Evolutionary conservation across 1,140 invertebrate genomes (phyloP).

Genomic region (Thalassaphorura encarpata): DNA sequence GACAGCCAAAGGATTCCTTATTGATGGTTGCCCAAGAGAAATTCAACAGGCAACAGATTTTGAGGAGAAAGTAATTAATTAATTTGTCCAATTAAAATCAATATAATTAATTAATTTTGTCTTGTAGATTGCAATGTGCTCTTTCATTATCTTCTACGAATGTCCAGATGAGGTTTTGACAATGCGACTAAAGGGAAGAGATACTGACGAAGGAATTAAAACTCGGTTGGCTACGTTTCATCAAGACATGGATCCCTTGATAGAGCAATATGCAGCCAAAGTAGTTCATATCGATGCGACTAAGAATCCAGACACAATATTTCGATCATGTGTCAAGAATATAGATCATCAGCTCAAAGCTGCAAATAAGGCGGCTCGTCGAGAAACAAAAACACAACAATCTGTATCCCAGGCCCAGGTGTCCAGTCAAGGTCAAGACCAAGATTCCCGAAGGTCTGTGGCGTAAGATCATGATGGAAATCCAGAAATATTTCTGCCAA

Average conservation of each 20-base stretch:
- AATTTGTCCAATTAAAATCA: not conserved
- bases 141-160: conserved; percentile 70
- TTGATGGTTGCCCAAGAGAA: conserved; percentile 93
- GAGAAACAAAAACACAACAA: not conserved
- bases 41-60: conserved; percentile 79
- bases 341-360: conserved; percentile 8
- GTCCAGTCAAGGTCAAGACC: too few relatives aligned
- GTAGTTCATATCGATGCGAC: conserved; percentile 23
- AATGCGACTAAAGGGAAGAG: conserved; percentile 71
- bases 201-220: conserved; percentile 94
- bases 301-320: conserved; percentile 22
- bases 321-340: too few relatives aligned
- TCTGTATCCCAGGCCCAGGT: too few relatives aligned
- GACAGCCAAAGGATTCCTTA: conserved; percentile 77
- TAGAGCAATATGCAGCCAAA: conserved; percentile 71
- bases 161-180: conserved; percentile 74
- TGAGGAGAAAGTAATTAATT: conserved; percentile 42
- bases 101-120: not conserved
- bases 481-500: too few relatives aligned
- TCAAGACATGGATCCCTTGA: conserved; percentile 75
- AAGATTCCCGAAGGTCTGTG: too few relatives aligned
- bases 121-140: conserved; percentile 60
- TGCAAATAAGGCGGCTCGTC: not conserved
- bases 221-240: conserved; percentile 88
- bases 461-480: too few relatives aligned